phyloP scores from a whole-genome alignment of 2,888 invertebrate genomes.

The Helobdella robusta region DNA sequence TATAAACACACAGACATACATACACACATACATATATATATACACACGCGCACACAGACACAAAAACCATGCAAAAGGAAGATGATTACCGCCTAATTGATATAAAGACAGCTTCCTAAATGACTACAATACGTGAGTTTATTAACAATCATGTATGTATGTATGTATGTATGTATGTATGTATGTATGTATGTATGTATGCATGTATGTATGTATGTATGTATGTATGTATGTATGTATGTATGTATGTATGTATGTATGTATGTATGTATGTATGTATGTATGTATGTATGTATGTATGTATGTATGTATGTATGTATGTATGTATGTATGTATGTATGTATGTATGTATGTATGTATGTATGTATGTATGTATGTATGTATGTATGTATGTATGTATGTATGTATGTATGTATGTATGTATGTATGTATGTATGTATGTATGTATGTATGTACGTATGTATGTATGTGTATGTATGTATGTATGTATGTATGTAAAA shows the following conservation, averaged over 20 bases:
- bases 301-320: constrained; percentile 10
- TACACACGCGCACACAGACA: too few relatives aligned
- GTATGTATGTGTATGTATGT: constrained; percentile 14
- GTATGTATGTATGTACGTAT: constrained; percentile 8
- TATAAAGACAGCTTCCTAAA: too few relatives aligned
- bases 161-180: constrained; percentile 18
- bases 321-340: constrained; percentile 8
- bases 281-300: constrained; percentile 10
- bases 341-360: constrained; percentile 8
- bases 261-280: constrained; percentile 10
- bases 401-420: constrained; percentile 18
- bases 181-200: constrained; percentile 28
- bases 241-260: constrained; percentile 18
- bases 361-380: constrained; percentile 10
- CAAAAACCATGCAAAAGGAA: too few relatives aligned
- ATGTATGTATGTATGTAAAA: constrained; percentile 6
- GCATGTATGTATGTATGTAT: constrained; percentile 27
- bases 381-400: constrained; percentile 10
- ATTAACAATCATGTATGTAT: neutral
- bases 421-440: constrained; percentile 14
- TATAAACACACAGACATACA: too few relatives aligned
- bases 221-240: constrained; percentile 26
- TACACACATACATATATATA: too few relatives aligned
- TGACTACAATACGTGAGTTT: too few relatives aligned
- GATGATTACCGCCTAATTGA: too few relatives aligned